Base-by-base conservation (phyloP, 1,140 invertebrate species). In the Chlorops oryzae region DNA sequence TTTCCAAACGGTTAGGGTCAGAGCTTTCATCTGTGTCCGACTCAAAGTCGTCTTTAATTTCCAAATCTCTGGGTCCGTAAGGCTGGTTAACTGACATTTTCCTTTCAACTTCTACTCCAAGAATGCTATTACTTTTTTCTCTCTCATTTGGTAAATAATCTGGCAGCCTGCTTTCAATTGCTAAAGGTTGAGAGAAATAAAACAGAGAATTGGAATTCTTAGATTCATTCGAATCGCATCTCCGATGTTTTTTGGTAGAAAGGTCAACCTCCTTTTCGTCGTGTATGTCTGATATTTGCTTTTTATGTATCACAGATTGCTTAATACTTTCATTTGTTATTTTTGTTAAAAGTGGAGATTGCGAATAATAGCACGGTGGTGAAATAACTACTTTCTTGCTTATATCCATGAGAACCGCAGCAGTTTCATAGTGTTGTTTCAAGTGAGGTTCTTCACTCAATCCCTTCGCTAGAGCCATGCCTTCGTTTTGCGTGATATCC, bases 341-440 rank as follows among this genome's bases (percentile, higher is more conserved):
- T 54, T n/a, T n/a, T 61, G 54, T 50, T 59, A 57, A 39, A 62
- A 49, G 44, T 34, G 66, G 70, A 52, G 69, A 72, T 66, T 71
- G 65, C 24, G 65, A 65, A 63, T 70, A 72, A 47, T 69, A 70
- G 52, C 59, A 61, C 39, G 66, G 70, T 43, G 70, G 66, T 45
- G 70, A 72, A 50, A 72, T 69, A 17, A 72, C 63, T 47, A 70
- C 69, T 57, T 72, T 70, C 57, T 72, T 72, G 57, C 70, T 72
- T 47, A 72, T 72, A 48, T 72, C 65, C 69, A 72, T 72, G 34
- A 72, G 52, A 22, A 72, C 70, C 27, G 65, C 66, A 28, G 70
- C 70, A 44, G 69, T 72, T 59, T 72, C 70, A 21, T 72, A 51
- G 44, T 69, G 65, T 55, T 72, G 68, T 54, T 69, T 61, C 38